Evolutionary conservation across 2,113 vertebrate species (phyloP), one percentile per base, ranked within the genome.

Genomic region (Aegotheles bennettii): DNA sequence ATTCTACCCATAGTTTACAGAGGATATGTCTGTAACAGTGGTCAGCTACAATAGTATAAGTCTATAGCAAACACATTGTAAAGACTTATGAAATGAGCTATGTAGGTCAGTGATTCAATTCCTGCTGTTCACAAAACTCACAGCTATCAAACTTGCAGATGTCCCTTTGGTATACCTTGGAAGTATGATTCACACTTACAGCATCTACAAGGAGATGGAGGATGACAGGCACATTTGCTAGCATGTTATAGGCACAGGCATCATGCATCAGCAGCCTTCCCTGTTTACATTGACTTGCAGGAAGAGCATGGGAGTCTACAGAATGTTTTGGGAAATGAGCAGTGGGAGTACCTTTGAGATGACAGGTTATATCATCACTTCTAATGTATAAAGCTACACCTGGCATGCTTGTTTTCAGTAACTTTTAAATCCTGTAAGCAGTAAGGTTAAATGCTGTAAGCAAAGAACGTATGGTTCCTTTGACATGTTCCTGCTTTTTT

Each of bases 381-480:
- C 10, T 79, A 68, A 36, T 47, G 21, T 38, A 24, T 29, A 2
- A 59, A 54, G 29, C 59, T 87, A 53, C 13, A 84, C 11, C 6
- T 24, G 14, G 20, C 24, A 25, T 38, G 31, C 23, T 82, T 74
- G n/a, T 57, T 78, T 78, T 67, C 60, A 13, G 33, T 33, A 54
- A 75, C 33, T 90, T 93, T 75, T 79, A 64, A 64, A 64, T 14
- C n/a, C n/a, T n/a, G n/a, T n/a, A n/a, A n/a, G n/a, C n/a, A n/a
- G n/a, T n/a, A 53, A 42, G 8, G 4, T 63, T 61, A 57, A 90
- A 78, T 24, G 42, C 24, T 74, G 11, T 40, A 50, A 87, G n/a
- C n/a, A n/a, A n/a, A n/a, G n/a, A n/a, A n/a, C n/a, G n/a, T n/a
- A n/a, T n/a, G n/a, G n/a, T n/a, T n/a, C n/a, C n/a, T n/a, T n/a